Evolutionary conservation across 2,888 invertebrate genomes (phyloP), one percentile per base, ranked within the genome.

Genomic region (Gymnocheta viridis): DNA sequence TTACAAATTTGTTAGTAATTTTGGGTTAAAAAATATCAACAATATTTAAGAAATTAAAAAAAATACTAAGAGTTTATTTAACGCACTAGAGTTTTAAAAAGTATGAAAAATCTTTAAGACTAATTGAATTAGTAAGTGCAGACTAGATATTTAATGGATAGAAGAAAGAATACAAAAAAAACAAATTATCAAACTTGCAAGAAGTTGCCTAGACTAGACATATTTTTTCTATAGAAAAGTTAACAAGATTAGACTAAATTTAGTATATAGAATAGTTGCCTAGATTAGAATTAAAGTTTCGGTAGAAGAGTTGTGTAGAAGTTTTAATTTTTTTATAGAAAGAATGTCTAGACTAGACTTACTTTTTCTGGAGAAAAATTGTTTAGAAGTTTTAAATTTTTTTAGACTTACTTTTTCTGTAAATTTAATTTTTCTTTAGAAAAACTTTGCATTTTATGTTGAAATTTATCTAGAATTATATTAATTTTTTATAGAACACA

Each of bases 61-160:
- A 22, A 49, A 56, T 32, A 19, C 24, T 38, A 24, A 41, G 7
- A 14, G 14, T 62, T 38, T 22, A n/a, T 62, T 38, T 22, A n/a
- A 41, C 3, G 6, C 14, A 24, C 41, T 62, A n/a, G n/a, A 14
- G 9, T 38, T 44, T 10, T n/a, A 62, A 24, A 24, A 41, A 62
- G 12, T n/a, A 62, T 62, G 14, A 41, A 38, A 41, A 27, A 62
- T 62, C 62, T 44, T 44, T 41, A 44, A 62, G 62, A 62, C 62
- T 44, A 27, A 41, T 29, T 56, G 12, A 29, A 41, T 14, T 29
- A 17, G 29, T 19, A 56, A 70, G 17, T 4, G 14, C 41, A 54
- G 70, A 70, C 70, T 70, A 70, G 69, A 70, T 70, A 56, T 41
- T 22, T 35, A 70, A 7, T 29, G 12, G 32, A 66, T 66, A 60